Percentiles rank a stretch among this genome's conserved stretches.
phyloP scores from a whole-genome alignment of 1,140 invertebrate genomes.

The Vanessa tameamea region DNA sequence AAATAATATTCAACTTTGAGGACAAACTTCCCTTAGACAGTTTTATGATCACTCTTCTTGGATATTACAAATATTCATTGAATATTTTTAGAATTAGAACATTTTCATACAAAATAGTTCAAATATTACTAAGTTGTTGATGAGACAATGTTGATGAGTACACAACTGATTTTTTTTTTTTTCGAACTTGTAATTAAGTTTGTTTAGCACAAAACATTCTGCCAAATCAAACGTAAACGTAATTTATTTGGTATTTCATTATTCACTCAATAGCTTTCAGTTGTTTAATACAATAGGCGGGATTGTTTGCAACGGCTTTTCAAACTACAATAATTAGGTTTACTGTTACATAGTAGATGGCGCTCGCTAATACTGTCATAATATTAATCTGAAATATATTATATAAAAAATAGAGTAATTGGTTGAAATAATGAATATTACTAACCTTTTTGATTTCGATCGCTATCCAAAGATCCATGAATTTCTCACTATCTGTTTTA shows the following conservation, averaged over 20 bases:
- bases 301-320: too few relatives aligned
- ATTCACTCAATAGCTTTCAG: background rate
- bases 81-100: background rate
- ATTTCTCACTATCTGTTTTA: conserved; percentile 6
- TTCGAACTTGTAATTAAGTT: too few relatives aligned
- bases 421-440: background rate
- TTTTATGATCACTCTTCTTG: conserved; percentile 32
- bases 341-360: background rate
- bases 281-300: background rate
- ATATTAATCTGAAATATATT: background rate
- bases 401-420: background rate
- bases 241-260: background rate
- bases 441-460: conserved; percentile 8
- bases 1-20: conserved; percentile 43
- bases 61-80: conserved; percentile 16
- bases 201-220: too few relatives aligned
- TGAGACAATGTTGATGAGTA: too few relatives aligned
- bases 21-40: conserved; percentile 41
- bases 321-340: too few relatives aligned
- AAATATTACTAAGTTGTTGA: too few relatives aligned
- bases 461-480: conserved; percentile 20
- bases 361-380: background rate
- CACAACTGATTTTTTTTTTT: too few relatives aligned
- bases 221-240: too few relatives aligned
- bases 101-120: too few relatives aligned